Evolutionary conservation across 2,888 invertebrate genomes (phyloP).

Genomic region (Peribatodes rhomboidaria): DNA sequence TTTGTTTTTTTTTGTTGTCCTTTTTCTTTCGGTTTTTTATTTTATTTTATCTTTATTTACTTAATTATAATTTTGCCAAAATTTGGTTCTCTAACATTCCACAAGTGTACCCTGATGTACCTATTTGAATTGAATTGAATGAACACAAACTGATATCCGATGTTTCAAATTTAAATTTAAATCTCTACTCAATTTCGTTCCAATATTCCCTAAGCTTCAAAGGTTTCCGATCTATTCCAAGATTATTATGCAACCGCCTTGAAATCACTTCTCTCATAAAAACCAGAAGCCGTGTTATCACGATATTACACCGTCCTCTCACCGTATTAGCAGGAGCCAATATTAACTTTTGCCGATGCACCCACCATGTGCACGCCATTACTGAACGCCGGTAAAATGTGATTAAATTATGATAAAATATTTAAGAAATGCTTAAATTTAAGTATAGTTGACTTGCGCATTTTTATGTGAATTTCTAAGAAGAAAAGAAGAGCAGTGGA

Average conservation of each 20-base stretch:
- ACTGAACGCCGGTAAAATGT: neutral
- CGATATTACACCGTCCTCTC: slow-evolving; percentile 42
- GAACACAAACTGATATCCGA: too few relatives aligned
- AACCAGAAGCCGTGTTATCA: slow-evolving; percentile 23
- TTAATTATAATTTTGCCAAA: too few relatives aligned
- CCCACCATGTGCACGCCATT: slow-evolving; percentile 1
- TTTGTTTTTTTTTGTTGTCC: too few relatives aligned
- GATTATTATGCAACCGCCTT: neutral
- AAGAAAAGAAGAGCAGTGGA: too few relatives aligned
- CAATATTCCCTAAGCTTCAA: neutral
- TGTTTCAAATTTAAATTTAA: too few relatives aligned
- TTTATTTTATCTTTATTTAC: too few relatives aligned
- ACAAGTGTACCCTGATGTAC: too few relatives aligned
- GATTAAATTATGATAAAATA: neutral
- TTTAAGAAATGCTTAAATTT: neutral
- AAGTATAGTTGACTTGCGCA: too few relatives aligned
- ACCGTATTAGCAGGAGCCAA: slow-evolving; percentile 56
- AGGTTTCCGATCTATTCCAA: neutral
- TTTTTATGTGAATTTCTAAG: too few relatives aligned
- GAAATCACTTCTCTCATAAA: slow-evolving; percentile 5
- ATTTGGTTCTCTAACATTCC: too few relatives aligned
- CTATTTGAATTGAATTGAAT: too few relatives aligned
- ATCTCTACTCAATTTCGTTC: neutral
- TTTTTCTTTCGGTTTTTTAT: too few relatives aligned
- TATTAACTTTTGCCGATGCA: slow-evolving; percentile 52